These are phyloP conservation scores for Paracanthobrama guichenoti DNA, from an alignment of 2,113 vertebrate genomes.

Conservation along the genomic window DNA sequence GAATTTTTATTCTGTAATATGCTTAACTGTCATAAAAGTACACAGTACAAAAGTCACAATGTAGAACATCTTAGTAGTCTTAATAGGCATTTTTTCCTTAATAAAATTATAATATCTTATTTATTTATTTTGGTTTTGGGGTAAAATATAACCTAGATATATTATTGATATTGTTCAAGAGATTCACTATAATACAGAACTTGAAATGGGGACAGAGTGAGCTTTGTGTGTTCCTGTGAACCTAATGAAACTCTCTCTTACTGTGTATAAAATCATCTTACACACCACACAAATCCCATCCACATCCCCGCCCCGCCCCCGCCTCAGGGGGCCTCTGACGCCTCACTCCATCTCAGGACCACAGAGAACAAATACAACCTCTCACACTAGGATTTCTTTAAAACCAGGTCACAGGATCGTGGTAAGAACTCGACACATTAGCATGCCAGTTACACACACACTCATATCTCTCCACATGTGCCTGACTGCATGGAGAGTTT, in stretches of 20 bases:
- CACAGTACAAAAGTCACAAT: no score
- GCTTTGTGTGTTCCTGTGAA: not conserved
- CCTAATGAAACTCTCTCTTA: slow-evolving; percentile 13
- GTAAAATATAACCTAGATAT: not conserved
- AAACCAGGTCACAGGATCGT: slow-evolving; percentile 23
- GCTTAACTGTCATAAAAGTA: no score
- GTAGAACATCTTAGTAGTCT: no score
- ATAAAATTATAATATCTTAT: no score
- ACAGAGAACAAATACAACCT: slow-evolving; percentile 28
- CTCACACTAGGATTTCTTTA: slow-evolving; percentile 35
- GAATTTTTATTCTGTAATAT: no score
- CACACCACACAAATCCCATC: slow-evolving; percentile 10
- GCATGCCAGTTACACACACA: slow-evolving; percentile 11
- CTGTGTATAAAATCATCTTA: slow-evolving; percentile 17
- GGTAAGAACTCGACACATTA: slow-evolving; percentile 21
- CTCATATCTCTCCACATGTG: slow-evolving; percentile 6
- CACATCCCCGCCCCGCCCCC: not conserved
- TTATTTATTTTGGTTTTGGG: no score
- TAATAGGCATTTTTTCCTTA: no score
- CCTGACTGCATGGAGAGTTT: slow-evolving; percentile 9
- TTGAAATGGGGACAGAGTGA: slow-evolving; percentile 15
- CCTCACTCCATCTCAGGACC: slow-evolving; percentile 16
- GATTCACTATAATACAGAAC: not conserved
- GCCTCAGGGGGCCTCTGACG: slow-evolving; percentile 8
- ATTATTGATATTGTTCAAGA: not conserved